Evolutionary conservation across 2,797 vertebrate genomes (phyloP), one percentile per base, ranked within the genome.

Genomic region (Enteromius treurensis): DNA sequence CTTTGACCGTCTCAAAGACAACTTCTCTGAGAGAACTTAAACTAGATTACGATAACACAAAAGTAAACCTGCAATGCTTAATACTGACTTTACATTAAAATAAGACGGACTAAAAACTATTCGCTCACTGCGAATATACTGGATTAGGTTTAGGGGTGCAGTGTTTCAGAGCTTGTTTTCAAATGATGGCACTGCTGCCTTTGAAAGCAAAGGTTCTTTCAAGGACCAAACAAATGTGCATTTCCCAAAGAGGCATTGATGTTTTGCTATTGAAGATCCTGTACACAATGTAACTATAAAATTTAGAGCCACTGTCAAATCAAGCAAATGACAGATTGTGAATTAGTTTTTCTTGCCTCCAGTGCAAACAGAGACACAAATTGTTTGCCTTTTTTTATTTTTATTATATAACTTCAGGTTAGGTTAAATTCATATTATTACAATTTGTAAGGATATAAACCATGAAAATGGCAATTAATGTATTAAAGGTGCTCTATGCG

Each of bases 171-270:
- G n/a, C 64, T 29, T 15, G 51, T 53, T 75, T 86, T 49, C 47
- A 68, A 29, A 26, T 87, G 85, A 86, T 87, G 87, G 88, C 89
- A 88, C 90, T 75, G 81, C 67, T 90, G 53, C 65, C 78, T 75
- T 8, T 14, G 2, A 78, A 58, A 80, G 40, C 65, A 45, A 60
- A 58, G 23, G 64, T 81, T 11, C 3, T 37, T 79, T 77, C 45
- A 77, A 80, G 34, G 26, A 53, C 53, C 47, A 64, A 74, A 64
- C 21, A 69, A 58, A 14, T 58, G 19, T 74, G 69, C 71, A 60
- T 83, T 83, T 67, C 65, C 37, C 80, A 49, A 32, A 29, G 67
- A 19, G 23, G 37, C 23, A 23, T 80, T 80, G 29, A 77, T 79
- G 42, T 60, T 53, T 34, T 58, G 26, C n/a, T 29, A 37, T 49